Conservation (phyloP, 1,140 invertebrate genomes). For the Drosophila jambulina region DNA sequence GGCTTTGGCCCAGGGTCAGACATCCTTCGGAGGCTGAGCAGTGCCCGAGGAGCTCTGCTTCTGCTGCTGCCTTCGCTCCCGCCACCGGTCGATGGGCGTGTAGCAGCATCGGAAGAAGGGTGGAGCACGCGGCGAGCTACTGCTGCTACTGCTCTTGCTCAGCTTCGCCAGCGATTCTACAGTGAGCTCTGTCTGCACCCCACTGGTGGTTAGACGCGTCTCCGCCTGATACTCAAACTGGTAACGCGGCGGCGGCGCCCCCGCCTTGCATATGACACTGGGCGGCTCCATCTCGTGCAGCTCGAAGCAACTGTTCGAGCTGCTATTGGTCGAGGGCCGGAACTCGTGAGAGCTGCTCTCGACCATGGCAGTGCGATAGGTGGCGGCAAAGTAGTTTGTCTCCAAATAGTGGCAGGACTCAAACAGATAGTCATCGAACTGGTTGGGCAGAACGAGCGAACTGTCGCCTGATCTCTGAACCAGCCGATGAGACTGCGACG, state of each 20-base stretch:
- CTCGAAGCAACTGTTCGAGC: constrained; percentile 78
- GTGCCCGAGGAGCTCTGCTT: constrained; percentile 23
- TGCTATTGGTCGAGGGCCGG: constrained; percentile 77
- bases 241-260: constrained; percentile 48
- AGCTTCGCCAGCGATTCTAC: constrained; percentile 70
- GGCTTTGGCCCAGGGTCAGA: constrained; percentile 66
- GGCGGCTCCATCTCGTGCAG: constrained; percentile 74
- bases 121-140: constrained; percentile 42
- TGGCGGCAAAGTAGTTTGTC: constrained; percentile 84
- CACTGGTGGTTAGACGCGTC: constrained; percentile 76
- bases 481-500: constrained; percentile 77
- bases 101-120: constrained; percentile 84
- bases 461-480: constrained; percentile 40
- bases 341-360: constrained; percentile 83
- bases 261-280: constrained; percentile 77
- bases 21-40: constrained; percentile 53
- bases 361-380: constrained; percentile 85
- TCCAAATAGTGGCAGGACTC: constrained; percentile 84
- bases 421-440: constrained; percentile 84
- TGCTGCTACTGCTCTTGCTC: constrained; percentile 40
- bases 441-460: constrained; percentile 56
- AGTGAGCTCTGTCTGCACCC: constrained; percentile 79
- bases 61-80: constrained; percentile 68
- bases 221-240: constrained; percentile 54
- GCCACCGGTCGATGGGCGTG: constrained; percentile 82